Percentiles rank a stretch among this genome's conserved stretches.
These are phyloP conservation scores for Drosophila lacertosa DNA, from an alignment of 1,140 invertebrate species.

Conservation along the genomic window DNA sequence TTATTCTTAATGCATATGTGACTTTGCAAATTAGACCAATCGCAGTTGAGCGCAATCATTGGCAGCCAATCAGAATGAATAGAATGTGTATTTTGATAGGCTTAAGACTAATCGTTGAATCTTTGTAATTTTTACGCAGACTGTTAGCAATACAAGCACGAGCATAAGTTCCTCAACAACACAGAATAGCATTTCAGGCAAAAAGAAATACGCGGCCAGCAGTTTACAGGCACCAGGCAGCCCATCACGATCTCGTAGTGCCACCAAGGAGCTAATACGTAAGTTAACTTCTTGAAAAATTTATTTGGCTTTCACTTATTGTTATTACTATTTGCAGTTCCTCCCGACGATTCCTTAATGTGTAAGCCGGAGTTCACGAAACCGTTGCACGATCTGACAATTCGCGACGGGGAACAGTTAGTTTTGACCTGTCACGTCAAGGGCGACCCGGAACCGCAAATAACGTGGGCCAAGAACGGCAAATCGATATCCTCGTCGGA, in stretches of 20 bases:
- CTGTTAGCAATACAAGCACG: constrained; percentile 27
- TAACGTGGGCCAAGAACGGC: constrained; percentile 93
- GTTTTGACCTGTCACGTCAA: constrained; percentile 91
- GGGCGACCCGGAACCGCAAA: constrained; percentile 95
- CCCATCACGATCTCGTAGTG: constrained; percentile 92
- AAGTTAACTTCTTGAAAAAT: too few relatives aligned
- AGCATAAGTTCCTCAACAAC: constrained; percentile 55
- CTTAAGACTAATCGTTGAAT: too few relatives aligned
- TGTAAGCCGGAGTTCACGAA: constrained; percentile 92
- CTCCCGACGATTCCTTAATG: constrained; percentile 93
- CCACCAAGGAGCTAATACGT: constrained; percentile 95
- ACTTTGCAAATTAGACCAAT: too few relatives aligned
- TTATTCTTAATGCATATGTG: too few relatives aligned
- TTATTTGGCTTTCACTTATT: not conserved
- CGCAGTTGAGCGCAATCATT: too few relatives aligned
- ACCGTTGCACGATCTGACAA: constrained; percentile 88
- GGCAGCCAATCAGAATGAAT: too few relatives aligned
- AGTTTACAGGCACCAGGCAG: constrained; percentile 88
- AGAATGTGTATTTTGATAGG: too few relatives aligned
- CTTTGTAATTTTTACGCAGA: constrained; percentile 32
- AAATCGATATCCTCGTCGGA: constrained; percentile 91
- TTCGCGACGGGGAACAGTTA: constrained; percentile 93
- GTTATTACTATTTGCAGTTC: too few relatives aligned
- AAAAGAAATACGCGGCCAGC: constrained; percentile 91
- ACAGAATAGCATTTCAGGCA: constrained; percentile 62